Base-by-base conservation (phyloP, 2,113 vertebrate species). In the Petromus typicus region DNA sequence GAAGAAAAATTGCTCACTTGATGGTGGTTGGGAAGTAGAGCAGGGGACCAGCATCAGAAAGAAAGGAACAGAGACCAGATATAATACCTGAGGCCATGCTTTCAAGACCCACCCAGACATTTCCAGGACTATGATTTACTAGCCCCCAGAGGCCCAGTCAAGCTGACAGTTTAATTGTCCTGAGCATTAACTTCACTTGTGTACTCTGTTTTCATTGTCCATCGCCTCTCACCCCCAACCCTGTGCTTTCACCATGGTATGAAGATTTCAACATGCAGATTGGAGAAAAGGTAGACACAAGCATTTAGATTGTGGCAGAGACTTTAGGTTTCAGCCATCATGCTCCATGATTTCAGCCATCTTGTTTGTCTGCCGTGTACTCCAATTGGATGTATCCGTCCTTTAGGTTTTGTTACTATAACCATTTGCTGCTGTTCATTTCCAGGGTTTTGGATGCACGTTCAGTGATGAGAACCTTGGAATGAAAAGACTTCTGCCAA, bases 201-300 rank as follows among this genome's bases (percentile, higher is more conserved):
- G 82, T 56, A 4, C 1, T 80, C n/a, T 86, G 30, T 1, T 56
- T 30, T 59, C 37, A n/a, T 22, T 5, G 30, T 1, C 27, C 80
- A 43, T 61, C 25, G 43, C 2, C 14, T n/a, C n/a, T 7, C 16
- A 37, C 17, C 0, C 3, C 32, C 8, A 2, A 12, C 17, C 32
- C 32, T 37, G 23, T 73, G 6, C 7, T 34, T 37, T 37, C 66
- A 22, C 23, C 30, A 45, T 17, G 20, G 7, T 22, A 8, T 45
- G 40, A 76, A 87, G 13, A 67, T 40, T 20, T 78, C 23, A 64
- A 10, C 12, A 37, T 11, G 3, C 20, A 25, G 5, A 40, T 56
- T 27, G 20, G 8, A 7, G 13, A 3, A 40, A n/a, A 6, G 69
- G 66, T 34, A 30, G 51, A 66, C 5, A 51, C 10, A 57, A 32